Base-by-base conservation (phyloP, 35 echinoderm and acorn worm species). In the Holothuria glaberrima region DNA sequence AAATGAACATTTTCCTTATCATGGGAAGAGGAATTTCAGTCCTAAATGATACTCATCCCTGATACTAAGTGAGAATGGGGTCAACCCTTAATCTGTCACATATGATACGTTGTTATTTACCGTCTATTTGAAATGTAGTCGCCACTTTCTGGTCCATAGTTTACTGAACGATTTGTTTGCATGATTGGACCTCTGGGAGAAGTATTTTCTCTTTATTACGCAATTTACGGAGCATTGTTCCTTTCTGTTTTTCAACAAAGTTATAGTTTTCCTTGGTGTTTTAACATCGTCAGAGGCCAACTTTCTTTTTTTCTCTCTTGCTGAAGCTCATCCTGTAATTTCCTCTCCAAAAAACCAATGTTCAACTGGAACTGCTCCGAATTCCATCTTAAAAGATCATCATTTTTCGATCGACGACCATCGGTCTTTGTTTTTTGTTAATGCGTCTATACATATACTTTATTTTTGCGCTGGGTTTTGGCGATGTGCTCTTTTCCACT, bases 171-270 rank as follows among this genome's bases (percentile, higher is more conserved):
- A 20, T 58, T 48, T 22, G 7, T 22, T 7, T 34, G 30, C 5
- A 29, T 10, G n/a, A n/a, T n/a, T 50, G 18, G 30, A 48, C 9
- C 17, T 20, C 9, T 6, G 22, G 14, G 46, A 50, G n/a, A n/a
- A n/a, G n/a, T n/a, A 48, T 50, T 81, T 81, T 24, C 76, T 20
- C 76, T 81, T 81, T 12, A 81, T 56, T 22, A 81, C 20, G 22
- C 44, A 10, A 81, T 19, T 20, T 41, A 81, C n/a, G n/a, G 21
- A 44, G 16, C 2, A 1, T 22, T 1, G 14, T 6, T 36, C 10
- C 22, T 81, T 52, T 24, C 25, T 38, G 24, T 6, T 13, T 81
- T 81, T 81, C 52, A 5, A 50, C 16, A 81, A 6, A 45, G 22
- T n/a, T 58, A 24, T 12, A 22, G 14, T 81, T 22, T 81, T 81